Evolutionary conservation across 23 tunicate genomes (phyloP).

Genomic region (Aplidium turbinatum): DNA sequence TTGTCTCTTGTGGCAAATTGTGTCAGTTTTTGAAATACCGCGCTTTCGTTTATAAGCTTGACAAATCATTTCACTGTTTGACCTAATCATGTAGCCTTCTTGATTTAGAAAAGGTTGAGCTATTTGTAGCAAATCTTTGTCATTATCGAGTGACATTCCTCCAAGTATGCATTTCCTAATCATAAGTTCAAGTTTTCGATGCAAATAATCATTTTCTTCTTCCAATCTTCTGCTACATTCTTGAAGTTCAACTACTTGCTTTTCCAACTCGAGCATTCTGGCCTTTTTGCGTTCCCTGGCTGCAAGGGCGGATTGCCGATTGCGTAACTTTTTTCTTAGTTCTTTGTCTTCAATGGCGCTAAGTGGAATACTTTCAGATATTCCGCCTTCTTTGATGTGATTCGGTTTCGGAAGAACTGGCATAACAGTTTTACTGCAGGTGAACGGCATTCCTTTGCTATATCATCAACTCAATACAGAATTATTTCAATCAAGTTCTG

Average conservation of each 20-base stretch:
- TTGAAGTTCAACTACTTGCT: constrained; percentile 59
- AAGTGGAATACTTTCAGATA: constrained; percentile 31
- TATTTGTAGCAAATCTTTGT: constrained; percentile 25
- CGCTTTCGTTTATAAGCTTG: no score
- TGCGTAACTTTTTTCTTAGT: constrained; percentile 86
- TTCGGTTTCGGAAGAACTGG: constrained; percentile 78
- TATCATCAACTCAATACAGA: no score
- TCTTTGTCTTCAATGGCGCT: constrained; percentile 90
- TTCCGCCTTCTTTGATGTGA: constrained; percentile 2
- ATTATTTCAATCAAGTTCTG: no score
- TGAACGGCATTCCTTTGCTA: constrained; percentile 79
- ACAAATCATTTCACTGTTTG: no score
- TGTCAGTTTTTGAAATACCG: no score
- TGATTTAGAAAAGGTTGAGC: background rate
- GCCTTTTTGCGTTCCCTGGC: constrained; percentile 97
- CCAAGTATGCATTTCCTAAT: constrained; percentile 29
- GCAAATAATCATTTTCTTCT: constrained; percentile 53
- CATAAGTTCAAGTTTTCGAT: constrained; percentile 21
- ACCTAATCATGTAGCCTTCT: no score
- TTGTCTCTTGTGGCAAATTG: no score
- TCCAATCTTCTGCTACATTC: constrained; percentile 39
- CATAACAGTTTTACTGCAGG: constrained; percentile 37
- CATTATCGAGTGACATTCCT: constrained; percentile 40
- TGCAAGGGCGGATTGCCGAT: constrained; percentile 94
- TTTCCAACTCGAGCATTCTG: constrained; percentile 78